Conservation (phyloP, 2,797 vertebrate genomes). For the Urosaurus nigricauda region DNA sequence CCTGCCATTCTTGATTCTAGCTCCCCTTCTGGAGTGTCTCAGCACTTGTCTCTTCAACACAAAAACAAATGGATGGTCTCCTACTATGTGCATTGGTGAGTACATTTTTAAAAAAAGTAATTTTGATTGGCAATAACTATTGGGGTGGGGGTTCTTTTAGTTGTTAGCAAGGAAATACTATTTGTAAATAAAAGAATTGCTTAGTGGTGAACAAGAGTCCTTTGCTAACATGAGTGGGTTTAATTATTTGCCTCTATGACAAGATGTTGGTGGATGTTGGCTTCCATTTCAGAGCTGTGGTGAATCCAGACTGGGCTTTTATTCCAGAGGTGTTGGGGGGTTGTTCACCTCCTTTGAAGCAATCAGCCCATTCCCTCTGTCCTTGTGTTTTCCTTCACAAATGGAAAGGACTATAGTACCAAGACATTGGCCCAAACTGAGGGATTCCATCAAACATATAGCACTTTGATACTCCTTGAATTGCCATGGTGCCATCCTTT, state of each 20-base stretch:
- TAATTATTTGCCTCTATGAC: neutral
- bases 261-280: too few species aligned
- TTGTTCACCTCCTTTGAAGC: too few species aligned
- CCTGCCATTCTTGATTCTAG: conserved; percentile 86
- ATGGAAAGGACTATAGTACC: too few species aligned
- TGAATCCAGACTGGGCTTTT: too few species aligned
- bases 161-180: neutral
- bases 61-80: conserved; percentile 77
- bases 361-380: too few species aligned
- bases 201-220: neutral
- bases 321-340: too few species aligned
- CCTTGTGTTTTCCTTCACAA: too few species aligned
- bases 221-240: neutral
- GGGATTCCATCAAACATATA: too few species aligned
- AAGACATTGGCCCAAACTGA: too few species aligned
- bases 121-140: neutral
- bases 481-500: too few species aligned
- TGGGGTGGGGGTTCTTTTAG: neutral
- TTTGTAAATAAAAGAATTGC: neutral
- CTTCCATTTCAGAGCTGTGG: too few species aligned
- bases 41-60: conserved; percentile 77
- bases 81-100: conserved; percentile 87
- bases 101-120: neutral
- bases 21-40: conserved; percentile 86
- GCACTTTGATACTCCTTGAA: too few species aligned